Conservation (phyloP, 2,797 vertebrate genomes). For the Lacerta bilineata region DNA sequence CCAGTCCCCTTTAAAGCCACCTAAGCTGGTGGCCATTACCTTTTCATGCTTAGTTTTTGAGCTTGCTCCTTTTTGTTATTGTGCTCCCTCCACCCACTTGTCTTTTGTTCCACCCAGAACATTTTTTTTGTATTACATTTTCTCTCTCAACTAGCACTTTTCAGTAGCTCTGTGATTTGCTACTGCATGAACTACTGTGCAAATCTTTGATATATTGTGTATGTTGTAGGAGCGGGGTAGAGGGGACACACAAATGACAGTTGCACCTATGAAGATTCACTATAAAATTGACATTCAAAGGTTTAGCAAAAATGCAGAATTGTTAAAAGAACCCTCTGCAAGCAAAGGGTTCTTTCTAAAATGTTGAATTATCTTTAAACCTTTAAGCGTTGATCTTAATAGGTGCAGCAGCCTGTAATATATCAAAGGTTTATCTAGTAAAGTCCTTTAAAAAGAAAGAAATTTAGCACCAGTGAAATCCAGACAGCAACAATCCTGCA, state of each 20-base stretch:
- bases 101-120: conserved; percentile 28
- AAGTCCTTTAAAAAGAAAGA: conserved; percentile 12
- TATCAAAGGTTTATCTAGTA: not conserved
- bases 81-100: conserved; percentile 10
- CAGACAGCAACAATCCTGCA: not conserved
- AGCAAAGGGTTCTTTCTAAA: conserved; percentile 3
- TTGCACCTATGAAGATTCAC: not conserved
- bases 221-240: not conserved
- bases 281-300: not conserved
- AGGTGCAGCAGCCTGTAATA: not conserved
- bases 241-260: not conserved
- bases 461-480: not conserved
- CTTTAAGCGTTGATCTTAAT: not conserved
- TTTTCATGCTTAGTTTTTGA: conserved; percentile 52
- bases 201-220: not conserved
- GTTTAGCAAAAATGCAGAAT: conserved; percentile 2
- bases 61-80: conserved; percentile 8
- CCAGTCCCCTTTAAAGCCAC: not conserved
- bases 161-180: not conserved
- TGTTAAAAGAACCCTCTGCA: not conserved
- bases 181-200: conserved; percentile 1
- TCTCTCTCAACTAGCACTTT: not conserved
- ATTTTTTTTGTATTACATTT: conserved; percentile 10
- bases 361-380: not conserved
- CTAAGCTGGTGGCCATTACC: not conserved